A percentile compares a stretch with the other conserved stretches of the same genome.
These are phyloP conservation scores for Pachydiplax longipennis DNA, from an alignment of 2,888 invertebrate species.

Conservation along the genomic window DNA sequence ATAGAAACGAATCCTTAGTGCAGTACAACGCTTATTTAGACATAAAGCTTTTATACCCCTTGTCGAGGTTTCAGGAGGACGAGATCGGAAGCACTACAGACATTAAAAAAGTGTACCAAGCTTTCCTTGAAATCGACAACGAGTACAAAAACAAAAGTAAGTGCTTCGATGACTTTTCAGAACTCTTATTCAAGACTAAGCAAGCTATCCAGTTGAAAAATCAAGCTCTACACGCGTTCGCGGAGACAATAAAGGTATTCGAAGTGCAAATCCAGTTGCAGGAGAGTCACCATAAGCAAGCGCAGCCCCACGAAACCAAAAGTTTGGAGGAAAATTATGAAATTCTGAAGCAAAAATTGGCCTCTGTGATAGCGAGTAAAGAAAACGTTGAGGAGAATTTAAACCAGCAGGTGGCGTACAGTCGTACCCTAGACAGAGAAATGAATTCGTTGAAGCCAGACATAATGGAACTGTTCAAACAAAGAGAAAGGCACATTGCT, in stretches of 20 bases:
- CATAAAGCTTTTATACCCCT: slow-evolving; percentile 87
- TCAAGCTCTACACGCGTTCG: slow-evolving; percentile 88
- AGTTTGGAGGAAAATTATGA: slow-evolving; percentile 81
- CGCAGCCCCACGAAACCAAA: slow-evolving; percentile 82
- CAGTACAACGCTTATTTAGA: slow-evolving; percentile 94
- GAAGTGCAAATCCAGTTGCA: slow-evolving; percentile 89
- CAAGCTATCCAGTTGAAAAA: slow-evolving; percentile 82
- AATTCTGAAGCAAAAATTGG: slow-evolving; percentile 74
- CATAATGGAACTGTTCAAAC: slow-evolving; percentile 77
- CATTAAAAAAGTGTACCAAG: slow-evolving; percentile 1
- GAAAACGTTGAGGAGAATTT: slow-evolving; percentile 80
- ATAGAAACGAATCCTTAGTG: slow-evolving; percentile 82
- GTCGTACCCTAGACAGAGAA: slow-evolving; percentile 83
- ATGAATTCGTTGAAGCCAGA: slow-evolving; percentile 90
- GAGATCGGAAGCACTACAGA: slow-evolving; percentile 9
- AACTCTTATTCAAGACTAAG: slow-evolving; percentile 76
- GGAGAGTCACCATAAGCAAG: slow-evolving; percentile 78
- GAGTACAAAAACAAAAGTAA: slow-evolving; percentile 76
- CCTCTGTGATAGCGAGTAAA: slow-evolving; percentile 78
- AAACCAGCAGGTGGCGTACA: slow-evolving; percentile 78
- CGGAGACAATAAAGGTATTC: slow-evolving; percentile 86
- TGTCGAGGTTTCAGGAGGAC: slow-evolving; percentile 70
- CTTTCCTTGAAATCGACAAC: slow-evolving; percentile 74
- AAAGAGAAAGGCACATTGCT: slow-evolving; percentile 83
- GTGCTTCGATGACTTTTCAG: slow-evolving; percentile 77